phyloP scores from a whole-genome alignment of 1,140 invertebrate genomes.

The Eubasilissa regina region DNA sequence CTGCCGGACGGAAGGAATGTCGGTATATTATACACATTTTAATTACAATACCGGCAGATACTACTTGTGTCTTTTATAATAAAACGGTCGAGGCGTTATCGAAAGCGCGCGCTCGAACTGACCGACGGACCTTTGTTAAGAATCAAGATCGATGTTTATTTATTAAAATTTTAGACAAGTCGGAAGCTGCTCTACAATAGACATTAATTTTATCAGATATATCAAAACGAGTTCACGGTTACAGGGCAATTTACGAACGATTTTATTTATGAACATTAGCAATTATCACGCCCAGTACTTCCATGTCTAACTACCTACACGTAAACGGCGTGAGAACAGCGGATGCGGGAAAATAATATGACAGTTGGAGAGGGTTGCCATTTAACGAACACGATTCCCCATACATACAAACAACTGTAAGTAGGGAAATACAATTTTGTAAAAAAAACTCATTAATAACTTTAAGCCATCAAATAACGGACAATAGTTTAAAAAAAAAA shows the following conservation, averaged over 20 bases:
- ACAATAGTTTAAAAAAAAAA: slow-evolving; percentile 6
- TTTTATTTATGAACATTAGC: slow-evolving; percentile 1
- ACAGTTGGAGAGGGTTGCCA: slow-evolving; percentile 28
- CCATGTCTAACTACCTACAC: neutral
- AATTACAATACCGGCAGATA: slow-evolving; percentile 23
- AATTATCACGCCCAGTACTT: neutral
- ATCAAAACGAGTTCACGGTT: neutral
- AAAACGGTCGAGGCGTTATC: neutral
- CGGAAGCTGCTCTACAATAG: too few relatives aligned
- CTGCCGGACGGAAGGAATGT: slow-evolving; percentile 17
- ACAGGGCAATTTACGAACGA: neutral
- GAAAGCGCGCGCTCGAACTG: neutral
- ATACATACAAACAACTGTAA: neutral
- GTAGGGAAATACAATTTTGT: neutral
- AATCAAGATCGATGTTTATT: too few relatives aligned
- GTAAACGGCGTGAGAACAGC: neutral
- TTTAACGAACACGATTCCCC: neutral
- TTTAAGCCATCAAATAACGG: neutral
- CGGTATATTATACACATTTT: slow-evolving; percentile 31
- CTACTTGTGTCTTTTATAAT: slow-evolving; percentile 1
- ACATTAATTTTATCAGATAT: too few relatives aligned
- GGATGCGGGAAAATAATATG: slow-evolving; percentile 3
- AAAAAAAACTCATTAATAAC: neutral
- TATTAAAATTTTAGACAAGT: too few relatives aligned
- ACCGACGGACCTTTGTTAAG: too few relatives aligned